Evolutionary conservation across 2,888 invertebrate genomes (phyloP), one percentile per base, ranked within the genome.

Genomic region (Syritta pipiens): DNA sequence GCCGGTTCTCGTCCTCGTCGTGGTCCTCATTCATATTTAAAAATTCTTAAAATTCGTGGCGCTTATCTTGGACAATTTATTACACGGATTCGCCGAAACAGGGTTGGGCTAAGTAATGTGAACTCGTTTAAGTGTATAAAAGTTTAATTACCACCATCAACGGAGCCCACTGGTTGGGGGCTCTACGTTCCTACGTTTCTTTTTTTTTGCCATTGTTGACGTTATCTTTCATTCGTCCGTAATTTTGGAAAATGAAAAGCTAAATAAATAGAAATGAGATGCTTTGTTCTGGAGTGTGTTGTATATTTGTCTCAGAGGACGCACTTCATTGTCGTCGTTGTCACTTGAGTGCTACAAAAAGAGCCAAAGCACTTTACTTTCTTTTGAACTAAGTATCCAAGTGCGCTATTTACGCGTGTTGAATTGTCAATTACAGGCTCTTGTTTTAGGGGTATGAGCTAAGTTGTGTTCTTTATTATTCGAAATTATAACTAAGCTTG

Each of bases 91-190:
- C 28, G 3, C 46, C 32, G 20, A 62, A n/a, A n/a, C 55, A 40
- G 55, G 48, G 28, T 37, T 30, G 57, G 59, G 57, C 60, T 72
- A 72, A 67, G 74, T 48, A 74, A 74, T 72, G 74, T 74, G 67
- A 57, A 57, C 62, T 68, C 62, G 67, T 62, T 79, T 79, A 79
- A 79, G 35, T 68, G 74, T 68, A 55, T 79, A 79, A 57, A 79
- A 74, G 67, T 79, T 79, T 79, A 79, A 74, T 79, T 79, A 63
- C 74, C 30, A 37, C 60, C 67, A 74, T 74, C 40, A 74, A 57
- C 42, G 62, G 65, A n/a, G 5, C 71, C 71, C 53, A 67, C 63
- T 63, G 71, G 30, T 48, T 4, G 37, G 40, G 40, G 17, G 20
- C 28, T 28, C 24, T 55, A 26, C 46, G 48, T 26, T 19, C 19